Evolutionary conservation across 1,140 invertebrate genomes (phyloP), one percentile per base, ranked within the genome.

Genomic region (Chymomyza costata): DNA sequence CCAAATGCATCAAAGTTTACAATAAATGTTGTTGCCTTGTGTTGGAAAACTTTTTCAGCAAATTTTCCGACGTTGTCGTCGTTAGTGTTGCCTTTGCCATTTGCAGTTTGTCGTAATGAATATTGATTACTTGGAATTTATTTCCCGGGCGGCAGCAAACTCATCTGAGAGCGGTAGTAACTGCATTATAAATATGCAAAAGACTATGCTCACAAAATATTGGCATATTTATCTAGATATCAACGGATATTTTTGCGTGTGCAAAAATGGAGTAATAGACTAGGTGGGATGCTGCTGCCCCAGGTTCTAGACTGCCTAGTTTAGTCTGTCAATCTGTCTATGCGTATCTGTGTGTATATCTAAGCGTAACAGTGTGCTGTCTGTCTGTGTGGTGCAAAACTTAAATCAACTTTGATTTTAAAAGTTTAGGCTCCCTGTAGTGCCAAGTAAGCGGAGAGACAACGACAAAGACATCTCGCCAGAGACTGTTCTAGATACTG

Each of bases 321-420:
- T n/a, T n/a, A n/a, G n/a, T n/a, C n/a, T n/a, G n/a, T n/a, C n/a
- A n/a, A n/a, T n/a, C n/a, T n/a, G n/a, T n/a, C n/a, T n/a, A n/a
- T n/a, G n/a, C n/a, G n/a, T n/a, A n/a, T 44, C 19, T 41, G 5
- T 34, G 6, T 6, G 8, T 56, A n/a, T n/a, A n/a, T n/a, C n/a
- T n/a, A n/a, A n/a, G n/a, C n/a, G n/a, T n/a, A n/a, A 39, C 19
- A 37, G 5, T 34, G 6, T 6, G 8, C n/a, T 56, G 34, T 47
- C 47, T 62, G 32, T 66, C 28, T 46, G 17, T 50, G 50, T 43
- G 39, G 50, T 15, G 32, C 34, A 39, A 47, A 69, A 76, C 71
- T 76, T 62, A 69, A 76, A 65, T 65, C 65, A 76, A 76, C 56
- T 76, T 76, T 62, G 70, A 65, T 69, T 76, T 69, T 45, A 48